These are phyloP conservation scores for Diploptera punctata DNA, from an alignment of 2,888 invertebrate species.

Conservation along the genomic window DNA sequence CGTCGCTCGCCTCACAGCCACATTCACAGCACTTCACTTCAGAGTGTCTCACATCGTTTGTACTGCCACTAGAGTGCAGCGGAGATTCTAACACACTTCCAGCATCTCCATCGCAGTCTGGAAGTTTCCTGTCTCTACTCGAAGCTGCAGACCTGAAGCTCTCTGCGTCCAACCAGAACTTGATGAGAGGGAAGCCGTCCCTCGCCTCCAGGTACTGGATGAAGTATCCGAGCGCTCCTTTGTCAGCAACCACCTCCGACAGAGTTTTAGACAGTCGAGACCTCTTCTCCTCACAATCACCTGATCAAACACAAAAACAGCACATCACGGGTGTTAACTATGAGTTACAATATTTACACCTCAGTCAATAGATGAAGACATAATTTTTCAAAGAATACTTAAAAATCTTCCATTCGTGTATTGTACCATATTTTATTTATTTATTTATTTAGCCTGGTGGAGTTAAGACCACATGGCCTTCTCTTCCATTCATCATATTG, in stretches of 20 bases:
- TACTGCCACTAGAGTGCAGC: conserved; percentile 39
- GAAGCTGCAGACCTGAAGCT: conserved; percentile 38
- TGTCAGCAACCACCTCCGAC: conserved; percentile 76
- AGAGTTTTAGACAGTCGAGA: conserved; percentile 78
- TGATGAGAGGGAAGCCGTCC: conserved; percentile 68
- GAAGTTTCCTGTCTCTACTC: conserved; percentile 54
- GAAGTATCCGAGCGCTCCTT: conserved; percentile 82
- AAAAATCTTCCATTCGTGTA: too few relatives aligned
- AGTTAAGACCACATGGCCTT: too few relatives aligned
- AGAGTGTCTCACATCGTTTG: background rate
- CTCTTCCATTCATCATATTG: too few relatives aligned
- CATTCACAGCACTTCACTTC: background rate
- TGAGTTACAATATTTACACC: too few relatives aligned
- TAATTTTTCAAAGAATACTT: too few relatives aligned
- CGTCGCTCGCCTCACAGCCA: background rate
- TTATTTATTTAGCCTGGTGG: too few relatives aligned
- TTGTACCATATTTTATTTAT: too few relatives aligned
- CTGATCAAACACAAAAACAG: background rate
- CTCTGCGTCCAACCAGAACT: conserved; percentile 68
- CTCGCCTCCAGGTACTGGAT: conserved; percentile 85
- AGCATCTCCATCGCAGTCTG: conserved; percentile 56
- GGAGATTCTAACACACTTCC: conserved; percentile 53
- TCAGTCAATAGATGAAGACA: too few relatives aligned
- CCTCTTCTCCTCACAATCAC: too few relatives aligned
- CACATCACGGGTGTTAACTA: background rate